Base-by-base conservation (phyloP, 2,797 vertebrate genomes). In the Argentina silus region DNA sequence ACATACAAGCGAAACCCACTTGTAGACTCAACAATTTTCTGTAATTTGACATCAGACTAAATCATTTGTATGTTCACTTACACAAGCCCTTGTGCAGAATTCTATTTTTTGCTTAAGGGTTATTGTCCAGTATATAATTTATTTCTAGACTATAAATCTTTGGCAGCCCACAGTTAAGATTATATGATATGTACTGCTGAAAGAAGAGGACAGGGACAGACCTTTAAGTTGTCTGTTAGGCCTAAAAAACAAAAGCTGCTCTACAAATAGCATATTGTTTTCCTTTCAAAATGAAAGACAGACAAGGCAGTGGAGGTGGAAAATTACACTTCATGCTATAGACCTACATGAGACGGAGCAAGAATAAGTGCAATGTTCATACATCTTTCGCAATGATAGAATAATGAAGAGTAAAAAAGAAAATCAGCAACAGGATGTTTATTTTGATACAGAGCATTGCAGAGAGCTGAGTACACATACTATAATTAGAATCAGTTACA, bases 41-140 rank as follows among this genome's bases (percentile, higher is more conserved):
- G 0, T 84, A 87, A 93, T 90, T 91, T 87, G 77, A 79, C 78
- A 76, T 81, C 81, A 85, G 59, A 90, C 75, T 81, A 78, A 86
- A 88, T 84, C 82, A 88, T 88, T 89, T 84, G 80, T 82, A 89
- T 87, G 88, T 85, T 88, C 74, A 82, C 71, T 72, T 78, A 73
- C 80, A 70, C 9, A 78, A 69, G 14, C 57, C 79, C 80, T 71
- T 78, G 75, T 82, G 83, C 75, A 85, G 62, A 70, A 67, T 86
- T 91, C 81, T 87, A 91, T 92, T 95, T 36, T 93, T 88, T 77
- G 86, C 83, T 73, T 78, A 85, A 90, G 81, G 80, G 69, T 77
- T 80, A 83, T 91, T 84, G 82, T 85, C 85, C 83, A 86, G 82
- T 82, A 68, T 93, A 84, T 93, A 84, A 95, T 95, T 93, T 92